Evolutionary conservation across 2,888 invertebrate species (phyloP), one percentile per base, ranked within the genome.

Genomic region (Coenonympha glycerion): DNA sequence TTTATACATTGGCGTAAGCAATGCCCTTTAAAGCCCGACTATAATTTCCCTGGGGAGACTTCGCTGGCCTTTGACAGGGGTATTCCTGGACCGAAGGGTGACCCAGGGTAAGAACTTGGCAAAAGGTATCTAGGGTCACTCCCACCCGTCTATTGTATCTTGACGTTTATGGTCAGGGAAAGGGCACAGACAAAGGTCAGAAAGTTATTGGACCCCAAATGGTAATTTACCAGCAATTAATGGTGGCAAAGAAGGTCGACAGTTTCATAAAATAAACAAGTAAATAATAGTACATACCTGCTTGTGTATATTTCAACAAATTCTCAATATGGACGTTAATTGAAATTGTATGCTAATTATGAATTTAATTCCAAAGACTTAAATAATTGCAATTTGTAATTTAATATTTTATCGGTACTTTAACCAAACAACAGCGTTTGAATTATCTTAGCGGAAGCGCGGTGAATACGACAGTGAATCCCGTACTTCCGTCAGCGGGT

Each of bases 1-100:
- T 85, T 85, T 84, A 71, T 82, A 75, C 71, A 72, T 84, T 69
- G 64, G 67, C 77, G 77, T 76, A 79, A 82, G 82, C 78, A 77
- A 72, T 83, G 84, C 86, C 87, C 87, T 87, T 87, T 87, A 87
- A 88, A 88, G 84, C 87, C 87, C 80, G 81, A 83, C 86, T 82
- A 87, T 87, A 85, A 87, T 87, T 88, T 88, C 87, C 88, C 88
- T 59, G 46, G 87, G 76, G 87, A 74, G 68, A 67, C 62, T 64
- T 69, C 74, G 62, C 71, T 83, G 79, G 79, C 81, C 81, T 83
- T 84, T 84, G 83, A 79, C 80, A 74, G 82, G 85, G 86, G 85
- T 73, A 74, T 71, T 69, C 69, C 69, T 79, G 84, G 86, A 79
- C 87, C 76, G 73, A 69, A 73, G 78, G 82, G 78, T 67, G 76